Evolutionary conservation across 2,113 vertebrate species (phyloP), one percentile per base, ranked within the genome.

Genomic region (Ursus arctos): DNA sequence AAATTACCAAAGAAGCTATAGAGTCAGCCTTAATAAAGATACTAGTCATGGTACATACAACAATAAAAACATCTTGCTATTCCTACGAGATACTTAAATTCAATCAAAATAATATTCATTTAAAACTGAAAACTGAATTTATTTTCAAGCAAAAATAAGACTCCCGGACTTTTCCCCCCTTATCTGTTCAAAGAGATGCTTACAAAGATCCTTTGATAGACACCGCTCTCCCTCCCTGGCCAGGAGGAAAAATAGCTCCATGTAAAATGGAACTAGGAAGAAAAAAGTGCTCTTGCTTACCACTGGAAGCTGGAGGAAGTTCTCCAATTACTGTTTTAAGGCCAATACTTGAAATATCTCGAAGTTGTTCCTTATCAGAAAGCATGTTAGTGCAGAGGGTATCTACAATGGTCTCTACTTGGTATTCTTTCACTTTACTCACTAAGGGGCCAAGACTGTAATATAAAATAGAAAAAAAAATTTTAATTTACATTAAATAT

Each of bases 371-470:
- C 98, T 99, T 99, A 98, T 99, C 99, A 47, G 99, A 99, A 98
- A 99, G 99, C 99, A 99, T 99, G 98, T 99, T 99, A 97, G 99
- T 99, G 98, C 99, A 99, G 96, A 99, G 99, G 1, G 99, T 99
- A 98, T 99, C 99, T 97, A 99, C 99, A 98, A 99, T 99, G 8
- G 99, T 99, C 98, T 99, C 99, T 97, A 99, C 99, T 99, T 99
- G 99, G 98, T 99, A 99, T 98, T 99, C 99, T 98, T 99, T 99
- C 97, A 99, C 99, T 98, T 99, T 99, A 98, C 99, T 99, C 98
- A 99, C 99, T 98, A 99, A 99, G 24, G 99, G 99, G 4, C 99
- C 99, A 98, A 99, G 99, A 98, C 99, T 99, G 98, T 65, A 97
- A 98, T 21, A 91, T 47, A 76, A 97, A 98, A 53, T 97, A 98